A percentile compares a stretch with the other conserved stretches of the same genome.
phyloP scores from a whole-genome alignment of 2,797 vertebrate genomes.

The Kryptolebias ocellatus region DNA sequence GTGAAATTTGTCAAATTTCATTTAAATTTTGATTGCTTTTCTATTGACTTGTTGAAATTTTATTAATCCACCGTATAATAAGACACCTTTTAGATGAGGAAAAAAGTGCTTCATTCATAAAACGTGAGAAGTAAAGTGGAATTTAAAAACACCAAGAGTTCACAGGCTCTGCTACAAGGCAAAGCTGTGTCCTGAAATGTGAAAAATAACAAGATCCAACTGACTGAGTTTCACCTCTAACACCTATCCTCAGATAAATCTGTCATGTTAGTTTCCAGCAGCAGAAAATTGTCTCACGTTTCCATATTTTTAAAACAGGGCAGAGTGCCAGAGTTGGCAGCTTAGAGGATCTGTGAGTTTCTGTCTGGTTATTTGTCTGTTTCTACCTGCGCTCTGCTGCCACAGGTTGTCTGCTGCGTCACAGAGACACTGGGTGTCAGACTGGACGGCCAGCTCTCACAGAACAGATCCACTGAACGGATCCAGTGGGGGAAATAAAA shows the following conservation, averaged over 20 bases:
- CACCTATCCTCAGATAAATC: conserved; percentile 45
- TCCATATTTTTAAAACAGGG: conserved; percentile 44
- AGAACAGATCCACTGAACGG: no score
- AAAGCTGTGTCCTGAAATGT: conserved; percentile 11
- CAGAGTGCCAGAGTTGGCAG: conserved; percentile 44
- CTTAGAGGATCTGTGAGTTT: conserved; percentile 41
- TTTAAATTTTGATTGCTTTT: no score
- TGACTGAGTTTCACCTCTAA: conserved; percentile 35
- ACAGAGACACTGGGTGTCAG: conserved; percentile 50
- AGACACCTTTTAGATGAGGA: no score
- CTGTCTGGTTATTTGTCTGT: conserved; percentile 47
- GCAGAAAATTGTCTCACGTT: conserved; percentile 20
- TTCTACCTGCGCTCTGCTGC: conserved; percentile 35
- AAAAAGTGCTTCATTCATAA: no score
- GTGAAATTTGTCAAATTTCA: no score
- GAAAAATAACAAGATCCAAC: conserved; percentile 38
- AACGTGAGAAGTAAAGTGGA: no score
- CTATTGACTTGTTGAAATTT: no score
- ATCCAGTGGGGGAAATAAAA: no score
- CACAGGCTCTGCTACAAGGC: not conserved
- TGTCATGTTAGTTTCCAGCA: conserved; percentile 60
- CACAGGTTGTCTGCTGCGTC: conserved; percentile 44
- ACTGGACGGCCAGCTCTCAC: conserved; percentile 4
- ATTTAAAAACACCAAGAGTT: no score
- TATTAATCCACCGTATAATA: no score